Conservation (phyloP, 2,888 invertebrate species). For the Argyresthia goedartella region DNA sequence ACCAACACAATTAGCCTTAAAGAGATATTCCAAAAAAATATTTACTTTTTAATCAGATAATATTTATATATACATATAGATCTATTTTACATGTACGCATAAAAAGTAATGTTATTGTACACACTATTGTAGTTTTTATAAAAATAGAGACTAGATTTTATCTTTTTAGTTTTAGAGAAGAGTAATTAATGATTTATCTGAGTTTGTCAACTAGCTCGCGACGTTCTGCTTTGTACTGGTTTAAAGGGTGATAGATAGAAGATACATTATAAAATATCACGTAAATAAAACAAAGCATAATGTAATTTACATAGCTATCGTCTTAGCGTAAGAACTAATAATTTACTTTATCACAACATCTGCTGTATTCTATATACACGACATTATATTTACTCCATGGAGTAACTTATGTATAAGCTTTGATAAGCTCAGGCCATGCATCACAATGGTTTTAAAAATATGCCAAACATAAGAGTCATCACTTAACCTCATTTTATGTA, state of each 20-base stretch:
- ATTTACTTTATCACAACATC: too few species aligned
- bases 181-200: slow-evolving; percentile 22
- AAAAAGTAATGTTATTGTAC: slow-evolving; percentile 61
- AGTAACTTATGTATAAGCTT: too few species aligned
- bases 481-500: slow-evolving; percentile 57
- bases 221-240: slow-evolving; percentile 49
- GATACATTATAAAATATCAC: slow-evolving; percentile 29
- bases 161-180: slow-evolving; percentile 49
- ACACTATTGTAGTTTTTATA: slow-evolving; percentile 61
- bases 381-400: too few species aligned
- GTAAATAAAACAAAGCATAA: slow-evolving; percentile 52
- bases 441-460: slow-evolving; percentile 7
- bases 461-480: slow-evolving; percentile 26
- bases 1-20: slow-evolving; percentile 57
- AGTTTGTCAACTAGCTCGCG: slow-evolving; percentile 43
- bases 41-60: slow-evolving; percentile 66
- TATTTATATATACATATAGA: slow-evolving; percentile 55
- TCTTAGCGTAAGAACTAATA: too few species aligned
- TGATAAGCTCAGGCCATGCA: background rate
- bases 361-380: too few species aligned
- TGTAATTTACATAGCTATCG: slow-evolving; percentile 24
- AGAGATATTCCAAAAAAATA: slow-evolving; percentile 58
- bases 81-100: slow-evolving; percentile 65
- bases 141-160: slow-evolving; percentile 50
- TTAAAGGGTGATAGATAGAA: slow-evolving; percentile 44